A percentile compares a stretch with the other conserved stretches of the same genome.
phyloP scores from a whole-genome alignment of 2,113 vertebrate species.

The Phylloscopus trochilus region DNA sequence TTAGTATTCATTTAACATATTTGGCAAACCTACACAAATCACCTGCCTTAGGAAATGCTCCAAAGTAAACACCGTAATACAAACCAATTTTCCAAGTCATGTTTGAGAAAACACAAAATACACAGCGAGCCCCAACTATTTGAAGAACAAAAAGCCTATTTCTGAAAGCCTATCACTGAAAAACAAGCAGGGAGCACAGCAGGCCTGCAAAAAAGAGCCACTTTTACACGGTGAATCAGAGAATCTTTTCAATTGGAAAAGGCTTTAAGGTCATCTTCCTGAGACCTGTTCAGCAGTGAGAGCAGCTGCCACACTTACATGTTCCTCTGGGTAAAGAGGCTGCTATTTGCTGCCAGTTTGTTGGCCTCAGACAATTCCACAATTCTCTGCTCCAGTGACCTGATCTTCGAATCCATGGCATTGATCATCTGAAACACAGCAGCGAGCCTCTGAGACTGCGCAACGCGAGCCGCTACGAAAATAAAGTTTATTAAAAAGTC shows the following conservation, averaged over 20 bases:
- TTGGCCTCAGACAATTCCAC: slow-evolving; percentile 96
- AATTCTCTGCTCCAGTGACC: slow-evolving; percentile 95
- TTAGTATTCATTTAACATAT: neutral
- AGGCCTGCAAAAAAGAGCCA: neutral
- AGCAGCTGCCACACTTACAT: slow-evolving; percentile 83
- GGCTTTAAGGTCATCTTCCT: neutral
- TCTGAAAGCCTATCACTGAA: neutral
- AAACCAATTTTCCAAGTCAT: neutral
- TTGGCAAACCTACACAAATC: neutral
- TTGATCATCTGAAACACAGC: slow-evolving; percentile 90
- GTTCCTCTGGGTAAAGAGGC: slow-evolving; percentile 97
- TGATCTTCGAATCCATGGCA: slow-evolving; percentile 98
- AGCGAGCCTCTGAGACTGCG: neutral
- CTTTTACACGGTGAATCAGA: neutral
- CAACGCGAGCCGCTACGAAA: neutral
- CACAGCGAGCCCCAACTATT: neutral
- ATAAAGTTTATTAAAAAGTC: neutral
- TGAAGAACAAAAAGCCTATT: neutral
- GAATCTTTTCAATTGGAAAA: neutral
- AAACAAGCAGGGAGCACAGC: neutral
- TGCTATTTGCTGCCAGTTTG: slow-evolving; percentile 97
- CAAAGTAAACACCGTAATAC: neutral
- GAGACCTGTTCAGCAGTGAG: neutral
- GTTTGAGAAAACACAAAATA: neutral
- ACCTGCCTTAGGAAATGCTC: slow-evolving; percentile 2